These are phyloP conservation scores for Batillaria attramentaria DNA, from an alignment of 1,140 invertebrate species.

Conservation along the genomic window DNA sequence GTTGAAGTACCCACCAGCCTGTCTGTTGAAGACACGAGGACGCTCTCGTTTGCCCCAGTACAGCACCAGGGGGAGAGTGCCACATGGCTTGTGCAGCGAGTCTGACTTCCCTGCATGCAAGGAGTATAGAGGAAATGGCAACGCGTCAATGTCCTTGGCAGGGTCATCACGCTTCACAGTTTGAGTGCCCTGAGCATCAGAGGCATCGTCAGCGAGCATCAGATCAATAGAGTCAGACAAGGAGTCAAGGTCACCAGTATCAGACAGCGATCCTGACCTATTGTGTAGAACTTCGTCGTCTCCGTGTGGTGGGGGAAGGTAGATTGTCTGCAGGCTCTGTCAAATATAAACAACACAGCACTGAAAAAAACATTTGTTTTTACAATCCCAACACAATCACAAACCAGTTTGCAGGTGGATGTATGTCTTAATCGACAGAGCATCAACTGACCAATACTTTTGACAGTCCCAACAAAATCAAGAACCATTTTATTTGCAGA, in stretches of 20 bases:
- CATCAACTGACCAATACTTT: no score
- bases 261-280: conserved; percentile 28
- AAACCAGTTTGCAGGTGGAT: no score
- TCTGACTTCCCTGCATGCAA: conserved; percentile 52
- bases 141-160: conserved; percentile 50
- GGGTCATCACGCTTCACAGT: conserved; percentile 41
- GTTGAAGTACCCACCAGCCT: conserved; percentile 57
- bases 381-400: no score
- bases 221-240: conserved; percentile 56
- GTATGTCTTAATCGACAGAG: no score
- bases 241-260: conserved; percentile 49
- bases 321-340: conserved; percentile 59
- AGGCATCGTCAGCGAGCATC: conserved; percentile 41
- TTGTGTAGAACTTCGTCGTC: conserved; percentile 53
- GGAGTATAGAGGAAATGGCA: conserved; percentile 63
- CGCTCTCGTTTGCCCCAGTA: conserved; percentile 58
- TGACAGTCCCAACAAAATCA: no score
- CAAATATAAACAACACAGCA: conserved; percentile 10
- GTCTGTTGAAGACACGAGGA: conserved; percentile 58
- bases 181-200: neutral
- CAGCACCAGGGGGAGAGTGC: conserved; percentile 59
- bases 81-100: conserved; percentile 57
- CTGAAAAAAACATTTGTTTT: no score
- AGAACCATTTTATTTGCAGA: no score
- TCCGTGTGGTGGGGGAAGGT: conserved; percentile 51